These are phyloP conservation scores for Bungarus multicinctus DNA, from an alignment of 2,113 vertebrate species.

Conservation along the genomic window DNA sequence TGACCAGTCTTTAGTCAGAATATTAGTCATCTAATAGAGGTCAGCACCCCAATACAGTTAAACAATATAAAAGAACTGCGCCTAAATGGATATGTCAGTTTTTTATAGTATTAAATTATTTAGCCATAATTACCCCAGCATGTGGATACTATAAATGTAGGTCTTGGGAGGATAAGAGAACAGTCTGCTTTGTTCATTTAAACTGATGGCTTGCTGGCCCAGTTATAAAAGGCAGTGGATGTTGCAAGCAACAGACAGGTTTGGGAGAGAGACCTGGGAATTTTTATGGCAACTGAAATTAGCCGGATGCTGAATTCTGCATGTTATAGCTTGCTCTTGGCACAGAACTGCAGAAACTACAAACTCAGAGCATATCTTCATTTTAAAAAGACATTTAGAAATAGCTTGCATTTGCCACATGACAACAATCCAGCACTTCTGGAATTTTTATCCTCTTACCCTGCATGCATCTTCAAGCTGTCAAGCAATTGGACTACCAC, in stretches of 20 bases:
- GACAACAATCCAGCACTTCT: slow-evolving; percentile 52
- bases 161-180: slow-evolving; percentile 64
- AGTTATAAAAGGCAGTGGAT: slow-evolving; percentile 41
- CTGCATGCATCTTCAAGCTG: slow-evolving; percentile 61
- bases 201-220: slow-evolving; percentile 60
- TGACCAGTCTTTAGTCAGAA: slow-evolving; percentile 68
- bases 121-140: slow-evolving; percentile 73
- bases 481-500: slow-evolving; percentile 57
- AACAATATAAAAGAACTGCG: slow-evolving; percentile 69
- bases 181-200: slow-evolving; percentile 68
- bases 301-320: not conserved
- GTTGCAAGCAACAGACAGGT: not conserved
- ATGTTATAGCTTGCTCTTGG: not conserved
- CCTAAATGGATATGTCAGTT: slow-evolving; percentile 71
- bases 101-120: slow-evolving; percentile 74
- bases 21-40: slow-evolving; percentile 73
- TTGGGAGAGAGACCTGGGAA: not conserved
- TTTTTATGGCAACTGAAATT: not conserved
- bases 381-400: slow-evolving; percentile 19
- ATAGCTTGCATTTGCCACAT: slow-evolving; percentile 39
- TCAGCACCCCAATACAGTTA: slow-evolving; percentile 69
- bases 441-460: slow-evolving; percentile 53
- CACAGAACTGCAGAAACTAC: not conserved
- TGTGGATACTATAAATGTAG: slow-evolving; percentile 69
- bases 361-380: not conserved